Percentiles rank a stretch among this genome's conserved stretches.
Conservation (phyloP, 1,140 invertebrate species). For the Limonius californicus region DNA sequence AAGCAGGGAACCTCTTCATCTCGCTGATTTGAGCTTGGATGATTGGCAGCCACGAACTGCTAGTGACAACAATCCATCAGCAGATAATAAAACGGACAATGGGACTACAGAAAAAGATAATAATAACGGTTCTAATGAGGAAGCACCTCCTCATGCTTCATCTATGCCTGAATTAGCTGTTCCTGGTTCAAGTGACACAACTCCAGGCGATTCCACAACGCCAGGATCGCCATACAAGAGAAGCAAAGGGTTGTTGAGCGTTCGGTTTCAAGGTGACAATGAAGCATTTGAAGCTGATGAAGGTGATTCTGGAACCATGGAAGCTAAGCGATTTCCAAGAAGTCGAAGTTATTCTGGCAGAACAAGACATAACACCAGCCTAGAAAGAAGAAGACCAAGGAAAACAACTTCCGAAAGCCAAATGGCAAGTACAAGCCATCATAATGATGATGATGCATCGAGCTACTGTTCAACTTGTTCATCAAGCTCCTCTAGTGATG, state of each 20-base stretch:
- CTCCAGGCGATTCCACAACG: constrained; percentile 25
- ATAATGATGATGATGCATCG: constrained; percentile 62
- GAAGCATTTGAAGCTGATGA: constrained; percentile 55
- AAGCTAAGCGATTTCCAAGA: constrained; percentile 44
- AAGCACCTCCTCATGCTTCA: constrained; percentile 52
- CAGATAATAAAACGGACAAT: constrained; percentile 29
- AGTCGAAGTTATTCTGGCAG: constrained; percentile 46
- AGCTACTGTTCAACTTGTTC: constrained; percentile 86
- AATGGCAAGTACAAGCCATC: constrained; percentile 29
- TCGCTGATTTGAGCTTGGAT: constrained; percentile 51
- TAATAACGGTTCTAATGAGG: constrained; percentile 19
- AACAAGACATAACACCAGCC: constrained; percentile 36
- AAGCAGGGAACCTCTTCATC: constrained; percentile 56
- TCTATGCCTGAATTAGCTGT: constrained; percentile 62
- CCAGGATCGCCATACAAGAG: constrained; percentile 42
- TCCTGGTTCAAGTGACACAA: constrained; percentile 31
- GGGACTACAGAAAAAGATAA: constrained; percentile 25
- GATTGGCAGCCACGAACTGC: constrained; percentile 45
- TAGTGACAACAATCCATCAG: constrained; percentile 38
- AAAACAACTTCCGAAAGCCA: constrained; percentile 40
- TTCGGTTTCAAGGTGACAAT: constrained; percentile 64
- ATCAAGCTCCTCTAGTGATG: constrained; percentile 76
- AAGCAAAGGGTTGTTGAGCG: constrained; percentile 49
- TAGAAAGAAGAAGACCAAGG: constrained; percentile 43
- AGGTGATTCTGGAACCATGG: constrained; percentile 43